Conservation (phyloP, 2,113 vertebrate genomes). For the Chitala chitala region DNA sequence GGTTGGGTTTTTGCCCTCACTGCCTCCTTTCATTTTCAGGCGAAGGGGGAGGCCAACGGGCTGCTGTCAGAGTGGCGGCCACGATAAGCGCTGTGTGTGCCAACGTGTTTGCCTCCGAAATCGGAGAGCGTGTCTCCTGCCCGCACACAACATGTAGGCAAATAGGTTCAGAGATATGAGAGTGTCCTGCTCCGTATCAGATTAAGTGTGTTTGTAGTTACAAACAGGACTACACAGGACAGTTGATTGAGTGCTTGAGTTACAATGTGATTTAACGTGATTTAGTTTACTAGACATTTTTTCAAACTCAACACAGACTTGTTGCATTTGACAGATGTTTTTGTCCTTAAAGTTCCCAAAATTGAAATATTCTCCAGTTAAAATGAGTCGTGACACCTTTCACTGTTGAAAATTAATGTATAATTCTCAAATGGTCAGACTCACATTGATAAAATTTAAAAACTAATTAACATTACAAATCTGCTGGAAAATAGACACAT, state of each 20-base stretch:
- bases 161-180: neutral
- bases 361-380: neutral
- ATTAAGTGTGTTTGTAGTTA: no score
- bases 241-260: no score
- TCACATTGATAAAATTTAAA: neutral
- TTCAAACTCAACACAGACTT: no score
- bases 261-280: neutral
- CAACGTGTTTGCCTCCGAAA: neutral
- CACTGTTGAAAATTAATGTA: neutral
- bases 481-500: slow-evolving; percentile 5
- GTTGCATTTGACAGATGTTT: no score
- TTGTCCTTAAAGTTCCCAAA: neutral
- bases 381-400: neutral
- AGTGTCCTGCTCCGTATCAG: no score
- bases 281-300: no score
- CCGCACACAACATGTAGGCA: neutral
- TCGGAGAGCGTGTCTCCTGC: no score
- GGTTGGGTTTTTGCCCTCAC: neutral
- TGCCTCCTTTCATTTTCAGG: neutral
- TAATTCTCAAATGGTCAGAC: neutral
- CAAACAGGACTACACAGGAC: no score
- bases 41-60: neutral
- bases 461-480: neutral
- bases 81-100: neutral
- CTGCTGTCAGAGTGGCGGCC: neutral